These are phyloP conservation scores for Trypoxylon attenuatum DNA, from an alignment of 2,888 invertebrate species.

Conservation along the genomic window DNA sequence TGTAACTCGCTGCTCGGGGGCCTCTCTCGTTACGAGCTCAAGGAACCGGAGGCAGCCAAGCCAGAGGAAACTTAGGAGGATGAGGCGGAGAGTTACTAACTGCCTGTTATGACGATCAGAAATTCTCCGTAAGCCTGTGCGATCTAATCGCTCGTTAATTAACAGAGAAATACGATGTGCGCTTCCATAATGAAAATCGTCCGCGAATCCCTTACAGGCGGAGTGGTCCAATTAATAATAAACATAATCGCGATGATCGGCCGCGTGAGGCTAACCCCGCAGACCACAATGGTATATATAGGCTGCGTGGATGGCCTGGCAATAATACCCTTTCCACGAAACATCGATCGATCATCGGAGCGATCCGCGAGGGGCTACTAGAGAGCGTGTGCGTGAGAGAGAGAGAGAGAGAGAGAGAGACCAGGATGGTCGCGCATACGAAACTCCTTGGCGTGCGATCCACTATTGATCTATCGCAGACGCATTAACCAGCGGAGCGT, in stretches of 20 bases:
- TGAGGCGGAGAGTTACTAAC: too few relatives aligned
- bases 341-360: neutral
- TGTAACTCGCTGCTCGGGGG: too few relatives aligned
- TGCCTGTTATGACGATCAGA: too few relatives aligned
- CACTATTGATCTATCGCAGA: constrained; percentile 56
- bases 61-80: too few relatives aligned
- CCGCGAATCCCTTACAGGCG: neutral
- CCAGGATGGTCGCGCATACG: neutral
- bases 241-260: neutral
- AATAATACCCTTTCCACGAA: neutral
- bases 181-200: neutral
- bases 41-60: too few relatives aligned
- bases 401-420: neutral
- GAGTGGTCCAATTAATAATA: neutral
- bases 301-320: neutral
- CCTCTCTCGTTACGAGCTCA: too few relatives aligned
- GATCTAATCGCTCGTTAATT: neutral
- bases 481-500: constrained; percentile 59
- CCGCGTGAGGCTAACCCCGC: too few relatives aligned
- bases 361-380: too few relatives aligned
- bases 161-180: neutral
- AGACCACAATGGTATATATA: neutral
- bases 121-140: neutral
- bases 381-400: too few relatives aligned
- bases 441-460: neutral